A percentile compares a stretch with the other conserved stretches of the same genome.
Conservation (phyloP, 2,113 vertebrate genomes). For the Lepisosteus osseus region DNA sequence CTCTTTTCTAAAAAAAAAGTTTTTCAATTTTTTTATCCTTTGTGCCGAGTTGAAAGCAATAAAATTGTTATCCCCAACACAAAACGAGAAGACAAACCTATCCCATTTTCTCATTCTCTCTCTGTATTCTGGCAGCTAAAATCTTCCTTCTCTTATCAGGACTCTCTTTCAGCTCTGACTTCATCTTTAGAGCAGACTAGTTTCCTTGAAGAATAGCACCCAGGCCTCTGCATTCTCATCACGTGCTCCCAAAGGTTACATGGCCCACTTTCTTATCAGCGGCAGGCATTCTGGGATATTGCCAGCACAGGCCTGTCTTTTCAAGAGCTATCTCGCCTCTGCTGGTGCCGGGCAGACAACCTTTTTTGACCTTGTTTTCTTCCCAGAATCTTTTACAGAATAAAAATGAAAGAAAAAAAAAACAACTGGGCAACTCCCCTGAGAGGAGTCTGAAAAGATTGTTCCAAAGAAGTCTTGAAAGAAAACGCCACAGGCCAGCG, state of each 20-base stretch:
- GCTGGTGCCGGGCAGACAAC: slow-evolving; percentile 52
- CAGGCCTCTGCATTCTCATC: slow-evolving; percentile 69
- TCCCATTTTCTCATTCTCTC: slow-evolving; percentile 14
- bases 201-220: slow-evolving; percentile 39
- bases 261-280: slow-evolving; percentile 79
- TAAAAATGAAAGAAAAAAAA: slow-evolving; percentile 54
- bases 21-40: slow-evolving; percentile 39
- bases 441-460: slow-evolving; percentile 56
- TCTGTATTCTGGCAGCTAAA: slow-evolving; percentile 37
- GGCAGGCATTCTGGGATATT: slow-evolving; percentile 71
- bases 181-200: slow-evolving; percentile 55
- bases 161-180: slow-evolving; percentile 56
- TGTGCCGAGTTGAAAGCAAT: slow-evolving; percentile 29
- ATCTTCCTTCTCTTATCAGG: slow-evolving; percentile 63
- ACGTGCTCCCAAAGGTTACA: slow-evolving; percentile 68
- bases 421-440: slow-evolving; percentile 34
- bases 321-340: slow-evolving; percentile 55
- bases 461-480: slow-evolving; percentile 58
- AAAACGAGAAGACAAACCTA: slow-evolving; percentile 18
- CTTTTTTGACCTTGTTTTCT: slow-evolving; percentile 59
- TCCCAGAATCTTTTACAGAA: slow-evolving; percentile 43
- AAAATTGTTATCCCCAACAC: slow-evolving; percentile 24
- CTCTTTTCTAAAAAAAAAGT: slow-evolving; percentile 73
- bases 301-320: slow-evolving; percentile 54
- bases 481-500: slow-evolving; percentile 52